These are phyloP conservation scores for Orbicella faveolata DNA, from an alignment of 64 coral and sea anemone species.

Conservation along the genomic window DNA sequence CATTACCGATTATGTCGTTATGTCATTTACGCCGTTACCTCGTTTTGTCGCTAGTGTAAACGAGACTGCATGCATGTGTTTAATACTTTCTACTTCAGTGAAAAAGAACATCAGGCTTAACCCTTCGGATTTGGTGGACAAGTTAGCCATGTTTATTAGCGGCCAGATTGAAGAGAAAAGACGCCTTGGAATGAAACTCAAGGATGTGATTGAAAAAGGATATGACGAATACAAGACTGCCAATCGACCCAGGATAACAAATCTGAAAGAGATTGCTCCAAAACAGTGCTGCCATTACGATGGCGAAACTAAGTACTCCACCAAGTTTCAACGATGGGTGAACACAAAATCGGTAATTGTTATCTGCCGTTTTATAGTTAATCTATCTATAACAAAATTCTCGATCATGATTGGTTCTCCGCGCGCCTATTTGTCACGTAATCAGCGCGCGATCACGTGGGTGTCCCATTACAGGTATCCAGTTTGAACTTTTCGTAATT, in stretches of 20 bases:
- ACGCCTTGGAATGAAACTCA: conserved; percentile 49
- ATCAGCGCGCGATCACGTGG: no score
- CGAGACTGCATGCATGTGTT: no score
- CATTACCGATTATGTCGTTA: no score
- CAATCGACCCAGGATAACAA: conserved; percentile 22
- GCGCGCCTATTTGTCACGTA: no score
- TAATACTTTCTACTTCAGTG: not conserved
- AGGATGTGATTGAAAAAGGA: conserved; percentile 69
- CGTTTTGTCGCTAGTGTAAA: no score
- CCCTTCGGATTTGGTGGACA: conserved; percentile 61
- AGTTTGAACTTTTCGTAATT: not conserved
- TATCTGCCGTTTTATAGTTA: not conserved
- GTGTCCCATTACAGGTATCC: no score
- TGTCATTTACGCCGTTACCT: no score
- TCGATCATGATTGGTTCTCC: no score
- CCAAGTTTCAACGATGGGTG: conserved; percentile 77
- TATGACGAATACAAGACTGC: conserved; percentile 40
- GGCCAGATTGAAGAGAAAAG: conserved; percentile 81
- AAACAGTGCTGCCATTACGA: conserved; percentile 81
- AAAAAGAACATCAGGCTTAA: conserved; percentile 71
- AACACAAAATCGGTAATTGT: conserved; percentile 59
- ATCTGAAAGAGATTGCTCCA: conserved; percentile 55
- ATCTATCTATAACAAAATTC: not conserved
- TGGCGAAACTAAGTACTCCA: conserved; percentile 63
- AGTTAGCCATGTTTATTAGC: conserved; percentile 74